These are phyloP conservation scores for Littorina saxatilis DNA, from an alignment of 1,140 invertebrate species.

Conservation along the genomic window DNA sequence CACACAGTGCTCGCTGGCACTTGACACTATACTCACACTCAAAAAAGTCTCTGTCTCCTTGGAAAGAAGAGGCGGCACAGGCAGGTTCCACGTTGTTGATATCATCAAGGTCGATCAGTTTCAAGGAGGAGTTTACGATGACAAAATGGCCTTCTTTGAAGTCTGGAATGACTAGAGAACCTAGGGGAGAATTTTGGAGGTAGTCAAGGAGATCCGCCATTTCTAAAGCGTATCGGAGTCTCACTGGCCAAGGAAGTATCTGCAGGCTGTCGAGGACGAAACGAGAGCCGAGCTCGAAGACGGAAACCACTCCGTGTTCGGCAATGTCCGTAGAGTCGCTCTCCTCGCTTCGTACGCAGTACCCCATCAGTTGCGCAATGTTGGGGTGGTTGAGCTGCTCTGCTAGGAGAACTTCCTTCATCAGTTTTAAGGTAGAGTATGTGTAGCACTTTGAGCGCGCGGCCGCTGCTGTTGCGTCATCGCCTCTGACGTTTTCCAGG, in stretches of 20 bases:
- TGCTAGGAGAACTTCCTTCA: constrained; percentile 73
- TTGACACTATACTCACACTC: constrained; percentile 62
- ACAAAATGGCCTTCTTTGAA: constrained; percentile 73
- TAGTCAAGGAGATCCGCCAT: constrained; percentile 67
- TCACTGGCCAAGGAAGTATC: constrained; percentile 57
- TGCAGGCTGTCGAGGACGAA: constrained; percentile 62
- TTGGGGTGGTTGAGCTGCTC: constrained; percentile 68
- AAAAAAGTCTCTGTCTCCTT: not conserved
- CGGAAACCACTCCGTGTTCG: constrained; percentile 67
- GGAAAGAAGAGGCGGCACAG: constrained; percentile 48
- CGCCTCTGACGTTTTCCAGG: constrained; percentile 54
- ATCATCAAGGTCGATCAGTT: constrained; percentile 73
- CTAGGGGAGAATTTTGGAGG: constrained; percentile 69
- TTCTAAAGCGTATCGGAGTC: constrained; percentile 57
- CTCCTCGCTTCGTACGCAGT: constrained; percentile 71
- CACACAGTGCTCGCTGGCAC: constrained; percentile 64
- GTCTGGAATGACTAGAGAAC: constrained; percentile 69
- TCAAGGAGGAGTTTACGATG: constrained; percentile 62
- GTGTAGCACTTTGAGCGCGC: constrained; percentile 59
- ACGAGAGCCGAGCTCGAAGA: constrained; percentile 66
- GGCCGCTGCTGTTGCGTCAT: not conserved
- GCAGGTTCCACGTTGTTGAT: constrained; percentile 71
- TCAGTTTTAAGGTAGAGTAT: constrained; percentile 70
- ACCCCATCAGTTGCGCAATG: constrained; percentile 67
- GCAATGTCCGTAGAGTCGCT: constrained; percentile 69